Base-by-base conservation (phyloP, 2,888 invertebrate genomes). In the Clitarchus hookeri region DNA sequence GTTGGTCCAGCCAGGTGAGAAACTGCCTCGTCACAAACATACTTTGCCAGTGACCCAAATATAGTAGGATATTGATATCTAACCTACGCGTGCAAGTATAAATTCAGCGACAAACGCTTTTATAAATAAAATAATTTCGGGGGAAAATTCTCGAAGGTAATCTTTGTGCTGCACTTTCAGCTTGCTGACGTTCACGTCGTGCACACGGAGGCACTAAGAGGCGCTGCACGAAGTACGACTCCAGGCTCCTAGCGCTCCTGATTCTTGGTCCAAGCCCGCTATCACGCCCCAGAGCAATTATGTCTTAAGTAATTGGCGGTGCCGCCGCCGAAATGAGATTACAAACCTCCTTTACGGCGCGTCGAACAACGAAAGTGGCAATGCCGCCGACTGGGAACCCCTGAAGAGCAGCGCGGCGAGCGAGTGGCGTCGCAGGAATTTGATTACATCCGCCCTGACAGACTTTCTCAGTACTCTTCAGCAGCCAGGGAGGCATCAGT, bases 361-460 rank as follows among this genome's bases (percentile, higher is more conserved):
- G 65, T 65, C 65, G 65, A 65, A 65, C 65, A 65, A 65, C 65
- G 65, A 11, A 65, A 65, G 65, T 65, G 65, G 65, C 65, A 65
- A 65, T 65, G 16, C 65, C 65, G 65, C n/a, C 65, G 65, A 65
- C 65, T 65, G 11, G 65, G 16, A n/a, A 65, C 65, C 65, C n/a
- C n/a, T n/a, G 11, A 19, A n/a, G 16, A 19, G 16, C 13, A 11
- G 23, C 11, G 19, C 65, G 65, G 6, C 19, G 65, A 65, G 65
- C 6, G 65, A 65, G 48, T 48, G 48, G 48, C 48, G 48, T 48
- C 48, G 48, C 11, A 48, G 65, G 65, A 65, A 65, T 65, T 65
- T 65, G 65, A 65, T 65, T 65, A 65, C 2, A 65, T 65, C 65
- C 65, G 11, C 65, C 0, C 12, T n/a, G 65, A 65, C 19, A 65